phyloP scores from a whole-genome alignment of 2,113 vertebrate genomes.

The Genyomyrus donnyi region DNA sequence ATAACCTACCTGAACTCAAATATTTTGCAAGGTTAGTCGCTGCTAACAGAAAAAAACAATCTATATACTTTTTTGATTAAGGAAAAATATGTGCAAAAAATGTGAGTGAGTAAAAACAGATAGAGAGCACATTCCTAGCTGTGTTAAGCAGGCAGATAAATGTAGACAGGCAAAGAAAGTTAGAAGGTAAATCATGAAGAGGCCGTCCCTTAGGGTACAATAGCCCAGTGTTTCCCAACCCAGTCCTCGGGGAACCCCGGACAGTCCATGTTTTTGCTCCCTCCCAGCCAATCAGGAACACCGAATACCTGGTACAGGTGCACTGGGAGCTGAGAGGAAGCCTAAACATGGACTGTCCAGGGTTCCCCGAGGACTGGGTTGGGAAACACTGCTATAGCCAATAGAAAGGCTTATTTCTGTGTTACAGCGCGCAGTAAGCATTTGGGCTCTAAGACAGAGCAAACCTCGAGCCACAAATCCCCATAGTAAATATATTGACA shows the following conservation, averaged over 20 bases:
- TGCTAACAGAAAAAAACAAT: background rate
- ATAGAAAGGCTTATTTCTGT: background rate
- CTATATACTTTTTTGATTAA: background rate
- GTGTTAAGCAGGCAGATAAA: background rate
- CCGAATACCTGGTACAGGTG: too few species aligned
- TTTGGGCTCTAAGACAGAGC: background rate
- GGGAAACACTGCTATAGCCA: background rate
- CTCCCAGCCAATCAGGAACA: too few species aligned
- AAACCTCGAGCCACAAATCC: background rate
- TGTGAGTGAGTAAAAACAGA: background rate
- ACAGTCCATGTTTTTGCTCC: too few species aligned
- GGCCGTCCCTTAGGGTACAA: background rate
- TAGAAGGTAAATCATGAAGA: background rate
- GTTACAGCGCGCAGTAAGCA: background rate
- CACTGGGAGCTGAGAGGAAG: too few species aligned
- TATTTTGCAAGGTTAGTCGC: background rate
- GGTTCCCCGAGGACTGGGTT: too few species aligned
- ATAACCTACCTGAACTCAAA: background rate
- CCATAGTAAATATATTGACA: background rate
- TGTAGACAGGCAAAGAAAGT: background rate
- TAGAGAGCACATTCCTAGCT: background rate
- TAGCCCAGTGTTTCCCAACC: background rate
- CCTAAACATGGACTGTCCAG: too few species aligned
- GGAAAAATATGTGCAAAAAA: background rate
- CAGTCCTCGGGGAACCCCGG: too few species aligned